Evolutionary conservation across 2,797 vertebrate species (phyloP), one percentile per base, ranked within the genome.

Genomic region (Microctenopoma stevenorrisi): DNA sequence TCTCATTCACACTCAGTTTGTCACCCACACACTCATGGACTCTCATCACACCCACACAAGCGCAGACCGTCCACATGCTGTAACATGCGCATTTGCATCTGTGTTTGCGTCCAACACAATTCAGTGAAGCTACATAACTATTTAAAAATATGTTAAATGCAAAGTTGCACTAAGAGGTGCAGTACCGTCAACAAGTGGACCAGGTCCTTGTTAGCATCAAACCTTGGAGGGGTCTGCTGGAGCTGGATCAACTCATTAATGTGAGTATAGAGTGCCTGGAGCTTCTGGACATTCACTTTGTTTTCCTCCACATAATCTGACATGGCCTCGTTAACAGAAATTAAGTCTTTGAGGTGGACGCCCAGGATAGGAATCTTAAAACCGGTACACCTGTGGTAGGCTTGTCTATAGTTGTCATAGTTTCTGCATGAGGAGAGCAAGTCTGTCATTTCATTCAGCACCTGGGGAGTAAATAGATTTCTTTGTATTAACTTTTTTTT

Each of bases 291-390:
- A 3, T 98, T 98, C 79, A 98, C 94, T 90, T 97, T 98, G 85
- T 94, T 91, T 49, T 96, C 95, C 40, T 97, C 96, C 57, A 97
- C 88, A 15, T 96, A 96, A 90, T 98, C 94, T 0, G 96, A 94
- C 96, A 97, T 96, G 82, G 96, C 96, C 78, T 97, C 97, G 2
- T 98, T 93, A 60, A 98, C 93, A 0, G 96, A 96, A 75, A 98
- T 96, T 66, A 98, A 93, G 78, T 98, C 97, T 83, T 98, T 98
- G 64, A 98, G 94, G 85, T 98, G 96, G 52, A 98, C 97, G 0
- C 97, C 97, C 55, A 98, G 92, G 82, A 98, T 98, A 35, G 97
- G 97, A 79, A 98, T 97, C 92, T 98, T 98, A 86, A 97, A 98
- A 75, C 94, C 95, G 46, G 90, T 91, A 72, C 95, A 97, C 76